A percentile compares a stretch with the other conserved stretches of the same genome.
Evolutionary conservation across 1,140 invertebrate genomes (phyloP).

Genomic region (Apis mellifera): Amel_HAv3.1 CM009931.2:27008501-27009000

Average conservation of each 20-base stretch:
- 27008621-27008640: slow-evolving; percentile 61
- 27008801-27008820: slow-evolving; percentile 12
- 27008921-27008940: slow-evolving; percentile 9
- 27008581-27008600: slow-evolving; percentile 43
- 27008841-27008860: not conserved
- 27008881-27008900: slow-evolving; percentile 31
- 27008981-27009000: slow-evolving; percentile 8
- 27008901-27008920: slow-evolving; percentile 68
- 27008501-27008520: not conserved
- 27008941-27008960: slow-evolving; percentile 44
- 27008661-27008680: slow-evolving; percentile 26
- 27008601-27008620: slow-evolving; percentile 39
- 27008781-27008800: not conserved
- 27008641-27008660: slow-evolving; percentile 40
- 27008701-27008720: slow-evolving; percentile 40
- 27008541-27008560: slow-evolving; percentile 55
- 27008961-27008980: slow-evolving; percentile 28
- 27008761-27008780: slow-evolving; percentile 67
- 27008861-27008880: not conserved
- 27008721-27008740: slow-evolving; percentile 56
- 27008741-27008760: slow-evolving; percentile 54
- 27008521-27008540: slow-evolving; percentile 52
- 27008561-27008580: slow-evolving; percentile 53
- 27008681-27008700: slow-evolving; percentile 46
- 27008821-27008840: not conserved